Base-by-base conservation (phyloP, 2,888 invertebrate genomes). In the Eupithecia dodoneata region DNA sequence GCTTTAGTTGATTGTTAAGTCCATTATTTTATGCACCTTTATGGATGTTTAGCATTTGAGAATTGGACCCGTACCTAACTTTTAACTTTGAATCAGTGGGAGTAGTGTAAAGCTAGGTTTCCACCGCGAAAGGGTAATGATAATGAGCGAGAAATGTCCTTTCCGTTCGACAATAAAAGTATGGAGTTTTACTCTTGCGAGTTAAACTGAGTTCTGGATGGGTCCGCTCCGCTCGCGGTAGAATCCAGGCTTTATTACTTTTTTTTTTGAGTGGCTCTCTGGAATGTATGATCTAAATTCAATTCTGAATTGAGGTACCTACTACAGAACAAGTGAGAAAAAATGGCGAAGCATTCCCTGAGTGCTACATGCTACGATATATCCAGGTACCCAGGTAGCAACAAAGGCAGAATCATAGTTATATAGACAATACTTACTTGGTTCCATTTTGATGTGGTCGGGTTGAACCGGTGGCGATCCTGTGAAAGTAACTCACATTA, bases 391-490 rank as follows among this genome's bases (percentile, higher is more conserved):
- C n/a, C 2, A 18, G 18, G 3, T 9, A 59, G n/a, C 7, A 59
- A 10, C 47, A 9, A 47, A 30, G 7, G 9, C 3, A 67, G 42
- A 65, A 65, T 41, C 3, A 65, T 41, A 63, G 18, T 4, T 66
- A 30, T 3, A 30, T 69, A 4, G 1, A 44, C n/a, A 69, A n/a
- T 10, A 73, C 94, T 76, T 90, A 88, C 88, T 88, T 0, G 94
- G 94, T 78, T 94, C 94, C 2, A 89, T 82, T 79, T 94, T 94
- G 76, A 94, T 91, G 41, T 86, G 84, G 3, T 89, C 88, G 12
- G 84, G 78, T 47, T 82, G 82, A 79, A 84, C 87, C n/a, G 83
- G 76, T 10, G 83, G 76, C 15, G 81, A 73, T 59, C 85, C 90
- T 91, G 86, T 4, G 86, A 79, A 30, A 9, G n/a, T 49, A 45